Evolutionary conservation across 2,888 invertebrate species (phyloP).

Genomic region (Caenorhabditis angaria): DNA sequence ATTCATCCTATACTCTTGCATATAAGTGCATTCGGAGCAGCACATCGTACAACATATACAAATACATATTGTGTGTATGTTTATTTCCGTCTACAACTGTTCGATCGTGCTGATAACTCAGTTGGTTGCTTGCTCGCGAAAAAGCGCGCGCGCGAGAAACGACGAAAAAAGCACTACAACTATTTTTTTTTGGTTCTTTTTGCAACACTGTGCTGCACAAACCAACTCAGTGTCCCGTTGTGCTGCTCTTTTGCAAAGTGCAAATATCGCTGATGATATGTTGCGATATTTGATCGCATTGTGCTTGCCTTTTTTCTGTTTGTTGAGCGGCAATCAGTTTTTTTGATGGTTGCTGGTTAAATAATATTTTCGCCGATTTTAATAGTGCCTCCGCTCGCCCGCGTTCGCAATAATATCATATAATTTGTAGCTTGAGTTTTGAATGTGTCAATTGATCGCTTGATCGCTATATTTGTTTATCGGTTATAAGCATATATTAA

Average conservation of each 20-base stretch:
- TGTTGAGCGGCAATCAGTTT: neutral
- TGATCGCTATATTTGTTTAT: neutral
- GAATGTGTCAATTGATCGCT: neutral
- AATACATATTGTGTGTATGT: neutral
- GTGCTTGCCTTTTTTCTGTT: too few relatives aligned
- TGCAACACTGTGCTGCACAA: too few relatives aligned
- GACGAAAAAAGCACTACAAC: too few relatives aligned
- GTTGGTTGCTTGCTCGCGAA: neutral
- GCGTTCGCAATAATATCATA: neutral
- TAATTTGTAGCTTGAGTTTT: neutral
- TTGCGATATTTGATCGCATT: constrained; percentile 4
- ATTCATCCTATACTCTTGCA: too few relatives aligned
- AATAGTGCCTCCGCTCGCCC: neutral
- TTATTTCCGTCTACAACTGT: constrained; percentile 1
- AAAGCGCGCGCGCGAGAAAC: too few relatives aligned
- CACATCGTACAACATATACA: neutral
- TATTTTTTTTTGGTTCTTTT: neutral
- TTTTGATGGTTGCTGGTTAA: neutral
- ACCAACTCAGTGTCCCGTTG: neutral
- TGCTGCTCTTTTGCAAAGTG: constrained; percentile 1
- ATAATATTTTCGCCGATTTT: neutral
- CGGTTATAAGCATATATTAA: too few relatives aligned
- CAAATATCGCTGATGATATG: constrained; percentile 4
- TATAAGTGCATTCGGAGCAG: neutral
- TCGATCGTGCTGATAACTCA: constrained; percentile 1